A percentile compares a stretch with the other conserved stretches of the same genome.
Evolutionary conservation across 64 coral and sea anemone species (phyloP).

Genomic region (Montipora sp.): DNA sequence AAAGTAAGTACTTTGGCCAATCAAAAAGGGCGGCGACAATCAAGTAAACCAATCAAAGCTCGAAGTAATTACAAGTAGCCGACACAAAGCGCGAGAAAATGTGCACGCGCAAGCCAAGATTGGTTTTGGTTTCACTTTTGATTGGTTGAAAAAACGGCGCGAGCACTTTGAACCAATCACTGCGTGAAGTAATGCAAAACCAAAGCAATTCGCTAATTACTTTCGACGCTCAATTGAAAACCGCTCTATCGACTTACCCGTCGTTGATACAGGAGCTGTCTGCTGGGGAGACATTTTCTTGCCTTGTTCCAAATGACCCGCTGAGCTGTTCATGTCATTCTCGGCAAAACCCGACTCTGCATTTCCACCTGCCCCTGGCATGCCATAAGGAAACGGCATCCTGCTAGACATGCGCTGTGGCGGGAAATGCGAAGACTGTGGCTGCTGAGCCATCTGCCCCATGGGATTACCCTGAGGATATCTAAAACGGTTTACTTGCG

Average conservation of each 20-base stretch:
- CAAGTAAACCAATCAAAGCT: too few relatives aligned
- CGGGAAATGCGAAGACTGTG: slow-evolving; percentile 40
- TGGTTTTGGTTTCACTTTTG: too few relatives aligned
- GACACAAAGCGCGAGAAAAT: too few relatives aligned
- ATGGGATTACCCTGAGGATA: slow-evolving; percentile 38
- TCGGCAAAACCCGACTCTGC: slow-evolving; percentile 11
- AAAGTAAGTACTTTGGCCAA: too few relatives aligned
- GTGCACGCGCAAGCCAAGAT: too few relatives aligned
- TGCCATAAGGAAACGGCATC: slow-evolving; percentile 55
- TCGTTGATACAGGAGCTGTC: slow-evolving; percentile 73
- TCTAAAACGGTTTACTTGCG: slow-evolving; percentile 75
- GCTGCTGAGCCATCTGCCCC: slow-evolving; percentile 47
- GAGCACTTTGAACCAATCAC: too few relatives aligned
- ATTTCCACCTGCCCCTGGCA: slow-evolving; percentile 33
- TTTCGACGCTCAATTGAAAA: too few relatives aligned
- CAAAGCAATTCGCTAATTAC: too few relatives aligned
- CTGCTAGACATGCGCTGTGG: slow-evolving; percentile 47
- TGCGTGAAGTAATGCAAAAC: too few relatives aligned
- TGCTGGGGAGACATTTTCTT: slow-evolving; percentile 55
- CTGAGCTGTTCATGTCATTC: slow-evolving; percentile 38
- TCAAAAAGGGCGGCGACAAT: too few relatives aligned
- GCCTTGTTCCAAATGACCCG: slow-evolving; percentile 40
- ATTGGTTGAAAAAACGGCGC: too few relatives aligned
- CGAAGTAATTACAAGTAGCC: too few relatives aligned
- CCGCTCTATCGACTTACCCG: slow-evolving; percentile 21